Base-by-base conservation (phyloP, 2,888 invertebrate species). In the Leptopilina drosophilae region DNA sequence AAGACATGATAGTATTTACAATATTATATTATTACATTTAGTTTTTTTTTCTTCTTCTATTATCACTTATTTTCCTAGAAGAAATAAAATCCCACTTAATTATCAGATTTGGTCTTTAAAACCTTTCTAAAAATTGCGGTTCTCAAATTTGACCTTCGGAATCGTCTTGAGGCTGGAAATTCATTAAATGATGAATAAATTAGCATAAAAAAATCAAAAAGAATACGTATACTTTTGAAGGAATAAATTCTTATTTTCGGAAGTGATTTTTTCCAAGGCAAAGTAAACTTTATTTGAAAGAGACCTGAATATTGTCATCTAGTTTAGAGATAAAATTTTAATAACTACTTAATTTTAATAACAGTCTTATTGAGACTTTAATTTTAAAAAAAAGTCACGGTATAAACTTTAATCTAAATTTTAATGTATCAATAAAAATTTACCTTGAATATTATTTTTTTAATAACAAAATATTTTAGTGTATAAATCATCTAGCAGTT, bases 51-150 rank as follows among this genome's bases (percentile, higher is more conserved):
- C 7, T 20, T 20, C 20, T 20, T 33, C 33, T 42, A 42, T 42
- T 42, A 42, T 42, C 42, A 7, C 42, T 8, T 53, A 53, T 56
- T 5, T 56, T n/a, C 4, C 4, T 59, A 59, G 7, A 59, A 6
- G 59, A 59, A 62, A 62, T 20, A 62, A 62, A 62, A 62, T 62
- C 20, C 20, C 20, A 62, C 6, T 49, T 49, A 49, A 62, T 62
- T 62, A 20, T 62, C 62, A 62, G 62, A 15, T 62, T 15, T 15
- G 8, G 62, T 62, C 20, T n/a, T 62, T n/a, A 15, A 20, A 62
- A 20, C 20, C 62, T 62, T 62, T 62, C 62, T n/a, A 62, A 62
- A 49, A 62, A 62, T 62, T 62, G 62, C 62, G 62, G 62, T 62
- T 62, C 62, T 62, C 9, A 62, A 62, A 62, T 5, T 15, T 2